A percentile compares a stretch with the other conserved stretches of the same genome.
phyloP scores from a whole-genome alignment of 2,888 invertebrate species.

The Tribolium freemani region DNA sequence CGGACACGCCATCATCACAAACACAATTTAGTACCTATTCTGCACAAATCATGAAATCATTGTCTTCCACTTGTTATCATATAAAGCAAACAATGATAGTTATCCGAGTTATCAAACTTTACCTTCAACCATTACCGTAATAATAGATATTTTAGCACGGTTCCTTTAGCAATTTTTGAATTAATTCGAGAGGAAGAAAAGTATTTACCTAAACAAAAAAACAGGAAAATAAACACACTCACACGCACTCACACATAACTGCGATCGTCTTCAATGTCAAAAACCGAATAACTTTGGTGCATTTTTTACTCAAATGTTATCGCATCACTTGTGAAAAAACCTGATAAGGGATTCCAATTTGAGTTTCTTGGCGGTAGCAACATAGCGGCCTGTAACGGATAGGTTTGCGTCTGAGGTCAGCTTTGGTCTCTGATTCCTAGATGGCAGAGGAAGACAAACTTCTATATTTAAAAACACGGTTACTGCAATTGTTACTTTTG shows the following conservation, averaged over 20 bases:
- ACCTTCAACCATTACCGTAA: not conserved
- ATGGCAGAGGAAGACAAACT: not conserved
- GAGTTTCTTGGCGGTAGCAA: not conserved
- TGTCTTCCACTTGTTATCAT: too few species aligned
- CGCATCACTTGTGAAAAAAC: slow-evolving; percentile 15
- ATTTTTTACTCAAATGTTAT: slow-evolving; percentile 23
- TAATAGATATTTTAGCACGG: too few species aligned
- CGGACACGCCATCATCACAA: not conserved
- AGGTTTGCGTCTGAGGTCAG: not conserved
- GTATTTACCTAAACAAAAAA: not conserved
- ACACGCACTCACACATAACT: slow-evolving; percentile 11
- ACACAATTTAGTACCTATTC: too few species aligned
- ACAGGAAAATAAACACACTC: slow-evolving; percentile 5
- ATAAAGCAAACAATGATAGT: not conserved
- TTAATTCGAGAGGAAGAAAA: too few species aligned
- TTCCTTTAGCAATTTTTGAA: too few species aligned
- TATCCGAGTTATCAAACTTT: not conserved
- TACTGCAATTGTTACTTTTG: not conserved
- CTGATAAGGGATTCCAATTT: slow-evolving; percentile 7
- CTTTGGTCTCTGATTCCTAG: not conserved
- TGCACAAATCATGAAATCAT: too few species aligned
- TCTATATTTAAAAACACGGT: too few species aligned
- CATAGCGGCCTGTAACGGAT: not conserved
- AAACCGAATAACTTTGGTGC: not conserved
- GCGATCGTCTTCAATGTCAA: slow-evolving; percentile 11